Evolutionary conservation across 1,140 invertebrate genomes (phyloP), one percentile per base, ranked within the genome.

Genomic region (Anoplolepis gracilipes): DNA sequence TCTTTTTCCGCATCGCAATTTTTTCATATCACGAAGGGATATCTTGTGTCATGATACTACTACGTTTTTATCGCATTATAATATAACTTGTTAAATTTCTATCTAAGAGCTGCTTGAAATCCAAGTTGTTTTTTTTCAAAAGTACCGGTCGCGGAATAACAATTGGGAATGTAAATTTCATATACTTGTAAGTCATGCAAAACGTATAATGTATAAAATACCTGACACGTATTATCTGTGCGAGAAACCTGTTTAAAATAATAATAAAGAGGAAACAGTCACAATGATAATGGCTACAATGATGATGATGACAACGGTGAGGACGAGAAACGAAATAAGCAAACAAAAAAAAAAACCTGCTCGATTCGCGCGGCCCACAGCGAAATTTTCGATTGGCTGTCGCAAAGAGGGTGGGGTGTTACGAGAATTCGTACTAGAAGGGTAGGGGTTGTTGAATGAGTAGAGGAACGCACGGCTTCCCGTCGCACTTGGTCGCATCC

Each of bases 361-460:
- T 30, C 11, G 30, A 42, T 22, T 61, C 22, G 30, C 28, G 39
- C 46, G n/a, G 33, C 36, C 76, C 69, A 77, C 39, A 7, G 22
- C 33, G 62, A 87, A 64, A 53, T 78, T 69, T 42, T 39, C 75
- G 82, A 88, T 91, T 91, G 91, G 88, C 36, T 77, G 53, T 53
- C 11, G 25, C 33, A 64, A 65, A 70, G 57, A 64, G 64, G 87
- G 85, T 78, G 88, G 81, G 85, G 85, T 85, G 77, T 89, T 82
- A 85, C 4, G 59, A 78, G 67, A 79, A 84, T 77, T 73, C 62
- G 55, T 64, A 57, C 78, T 64, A 76, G 73, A 42, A 59, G 90
- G 13, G 93, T 93, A 93, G 92, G 93, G 93, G 92, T 92, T 91
- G 92, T 77, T 92, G 92, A 93, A 92, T 92, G 90, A 93, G 88